Evolutionary conservation across 2,797 vertebrate genomes (phyloP), one percentile per base, ranked within the genome.

Genomic region (Amazona ochrocephala): DNA sequence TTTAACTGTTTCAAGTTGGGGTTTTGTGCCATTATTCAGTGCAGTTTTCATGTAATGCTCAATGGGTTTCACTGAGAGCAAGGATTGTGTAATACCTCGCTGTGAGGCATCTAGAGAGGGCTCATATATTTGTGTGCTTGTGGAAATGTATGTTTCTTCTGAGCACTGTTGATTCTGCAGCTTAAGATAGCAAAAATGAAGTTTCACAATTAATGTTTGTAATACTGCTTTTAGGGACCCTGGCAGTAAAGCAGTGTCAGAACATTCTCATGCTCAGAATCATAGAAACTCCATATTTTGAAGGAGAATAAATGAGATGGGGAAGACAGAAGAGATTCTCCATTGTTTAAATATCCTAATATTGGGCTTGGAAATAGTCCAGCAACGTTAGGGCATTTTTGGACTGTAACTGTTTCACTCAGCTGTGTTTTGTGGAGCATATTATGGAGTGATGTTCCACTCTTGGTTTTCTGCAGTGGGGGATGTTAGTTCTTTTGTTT

Each of bases 331-430:
- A 70, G 23, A 47, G 15, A 13, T 66, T 93, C 62, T 76, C 24
- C 20, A 0, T 32, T 29, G 11, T 73, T 86, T 82, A 70, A 86
- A 54, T 75, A 32, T 13, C 42, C 29, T 66, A 10, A 65, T 72
- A 47, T 2, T 39, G 9, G 24, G 16, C 30, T 89, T 90, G 34
- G 58, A 81, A 79, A 21, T 30, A 73, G 13, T 32, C 20, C 13
- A 37, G 2, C 0, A 0, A 1, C 39, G 8, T 74, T 72, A 29
- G 0, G 3, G 32, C 23, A 20, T 64, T 81, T 60, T 60, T 79
- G 24, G 11, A 71, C 27, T 61, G 37, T 10, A 24, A 50, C 26
- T 41, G 42, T 88, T 86, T 67, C 42, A 75, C 42, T 88, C 5
- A 21, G 26, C 3, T 1, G 11, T 61, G 7, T 67, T 75, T 47